Base-by-base conservation (phyloP, 2,797 vertebrate genomes). In the Sebastes steindachneri region DNA sequence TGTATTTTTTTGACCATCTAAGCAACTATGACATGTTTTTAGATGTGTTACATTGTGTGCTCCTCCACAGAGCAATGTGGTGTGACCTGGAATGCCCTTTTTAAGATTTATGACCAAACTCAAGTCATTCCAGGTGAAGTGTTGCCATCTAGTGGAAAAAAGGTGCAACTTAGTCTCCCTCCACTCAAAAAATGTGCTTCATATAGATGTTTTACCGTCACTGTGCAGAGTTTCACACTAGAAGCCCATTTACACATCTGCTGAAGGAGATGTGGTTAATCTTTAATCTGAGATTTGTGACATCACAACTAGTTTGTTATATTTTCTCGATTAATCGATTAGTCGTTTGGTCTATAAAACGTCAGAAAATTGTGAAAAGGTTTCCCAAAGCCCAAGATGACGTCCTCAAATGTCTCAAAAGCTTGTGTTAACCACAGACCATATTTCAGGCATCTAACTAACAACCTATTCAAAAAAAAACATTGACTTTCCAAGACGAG, bases 51-150 rank as follows among this genome's bases (percentile, higher is more conserved):
- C 31, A 14, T 45, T 2, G 3, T 21, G 7, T 68, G 26, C 53
- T 31, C 10, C 1, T 73, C 25, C 2, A n/a, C 17, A 5, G 19
- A 69, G 29, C 9, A 33, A n/a, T 37, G 19, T 48, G 9, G 35
- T 55, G 48, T 91, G 86, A 90, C 88, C 90, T 91, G 76, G 54
- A 83, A 87, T 91, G 86, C 80, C 88, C 89, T 77, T 29, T 69
- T 8, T 9, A 76, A 71, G 63, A 72, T 53, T 58, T 75, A 69
- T 28, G 26, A 19, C 35, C 15, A 53, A 60, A 53, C 9, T 9
- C 3, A 65, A 33, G 21, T 37, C 12, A 70, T 53, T 75, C 2
- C 23, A 70, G 31, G 25, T 53, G 31, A 75, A 84, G 73, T 65
- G 68, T 48, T 74, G 83, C 92, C 92, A 85, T 75, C 92, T 93